Evolutionary conservation across 2,888 invertebrate genomes (phyloP).

Genomic region (Rotaria sp.): DNA sequence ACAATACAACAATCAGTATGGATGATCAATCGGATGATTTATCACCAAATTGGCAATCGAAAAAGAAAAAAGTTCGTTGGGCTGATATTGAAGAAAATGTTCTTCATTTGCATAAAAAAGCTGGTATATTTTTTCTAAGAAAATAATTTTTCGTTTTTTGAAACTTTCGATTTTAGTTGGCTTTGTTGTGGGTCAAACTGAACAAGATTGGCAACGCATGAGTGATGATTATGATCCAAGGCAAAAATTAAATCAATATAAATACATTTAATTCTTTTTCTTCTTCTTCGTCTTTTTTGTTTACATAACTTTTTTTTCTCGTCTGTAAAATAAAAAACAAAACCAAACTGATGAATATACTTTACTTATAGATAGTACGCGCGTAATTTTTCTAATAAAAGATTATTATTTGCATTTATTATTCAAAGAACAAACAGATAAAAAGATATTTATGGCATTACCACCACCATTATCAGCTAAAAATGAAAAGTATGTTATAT

Average conservation of each 20-base stretch:
- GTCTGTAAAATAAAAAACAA: not conserved
- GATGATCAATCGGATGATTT: not conserved
- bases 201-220: conserved; percentile 24
- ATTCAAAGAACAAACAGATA: too few relatives aligned
- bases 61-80: conserved; percentile 17
- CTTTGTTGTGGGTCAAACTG: conserved; percentile 13
- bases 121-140: not conserved
- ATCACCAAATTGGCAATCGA: not conserved
- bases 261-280: not conserved
- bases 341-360: not conserved
- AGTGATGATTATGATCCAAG: conserved; percentile 27
- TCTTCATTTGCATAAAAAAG: not conserved
- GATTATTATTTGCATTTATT: not conserved
- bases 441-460: not conserved
- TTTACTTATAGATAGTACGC: not conserved
- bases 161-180: not conserved
- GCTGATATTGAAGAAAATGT: conserved; percentile 20
- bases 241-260: conserved; percentile 26
- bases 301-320: not conserved
- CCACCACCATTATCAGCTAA: conserved; percentile 13
- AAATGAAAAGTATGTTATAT: not conserved
- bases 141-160: not conserved
- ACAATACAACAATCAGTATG: not conserved
- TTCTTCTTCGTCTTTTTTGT: not conserved
- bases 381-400: not conserved